Base-by-base conservation (phyloP, 2,113 vertebrate genomes). In the Lepus timidus region DNA sequence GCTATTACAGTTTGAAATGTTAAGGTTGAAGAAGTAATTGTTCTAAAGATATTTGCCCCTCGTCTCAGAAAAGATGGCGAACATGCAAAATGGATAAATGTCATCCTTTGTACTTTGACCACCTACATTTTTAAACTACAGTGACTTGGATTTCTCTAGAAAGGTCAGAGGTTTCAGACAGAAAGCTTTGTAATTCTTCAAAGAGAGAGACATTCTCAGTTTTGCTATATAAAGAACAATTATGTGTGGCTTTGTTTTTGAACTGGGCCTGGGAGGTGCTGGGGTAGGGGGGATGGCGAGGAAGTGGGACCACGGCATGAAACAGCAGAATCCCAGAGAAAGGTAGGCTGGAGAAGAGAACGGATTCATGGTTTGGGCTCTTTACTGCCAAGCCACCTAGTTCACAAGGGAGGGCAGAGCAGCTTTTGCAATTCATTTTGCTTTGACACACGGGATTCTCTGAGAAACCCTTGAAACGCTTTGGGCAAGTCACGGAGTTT, bases 131-230 rank as follows among this genome's bases (percentile, higher is more conserved):
- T 96, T 92, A 93, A 96, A 70, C 95, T 93, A 64, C 49, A 93
- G 95, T 68, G 90, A 95, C 93, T 95, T 73, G 92, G 75, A 89
- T 96, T 97, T 97, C 96, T 96, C 85, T 62, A 87, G 93, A 97
- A 97, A 97, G 97, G 97, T 85, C 95, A 97, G 90, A 96, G 96
- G 93, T 96, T 97, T 97, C 76, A 92, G 93, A 95, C 93, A 97
- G 96, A 97, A 97, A 90, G 85, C 90, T 96, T 96, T 96, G 95
- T 96, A 89, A 97, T 94, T 90, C 90, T 93, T 96, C 93, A 96
- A 88, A 96, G 92, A 80, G 92, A 80, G 83, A 97, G 93, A 85
- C 86, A 80, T 91, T 85, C 88, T 96, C 93, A 90, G 9, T 93
- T 94, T 94, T 90, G 68, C 93, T 83, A 19, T 90, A 58, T 82